These are phyloP conservation scores for Pissodes strobi DNA, from an alignment of 1,140 invertebrate genomes.

Conservation along the genomic window DNA sequence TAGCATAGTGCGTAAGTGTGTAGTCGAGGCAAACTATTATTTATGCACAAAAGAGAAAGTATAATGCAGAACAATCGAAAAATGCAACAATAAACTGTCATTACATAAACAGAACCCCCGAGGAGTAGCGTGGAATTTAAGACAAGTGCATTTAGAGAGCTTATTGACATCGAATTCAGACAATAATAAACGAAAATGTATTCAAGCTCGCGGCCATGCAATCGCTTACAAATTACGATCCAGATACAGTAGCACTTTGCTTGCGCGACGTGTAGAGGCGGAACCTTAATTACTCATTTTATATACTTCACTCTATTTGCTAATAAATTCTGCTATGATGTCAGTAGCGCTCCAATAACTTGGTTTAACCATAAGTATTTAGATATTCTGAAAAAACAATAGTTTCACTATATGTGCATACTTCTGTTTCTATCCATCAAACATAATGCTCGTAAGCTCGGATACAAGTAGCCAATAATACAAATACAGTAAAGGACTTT, in stretches of 20 bases:
- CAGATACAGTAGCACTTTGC: slow-evolving; percentile 53
- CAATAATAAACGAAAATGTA: slow-evolving; percentile 51
- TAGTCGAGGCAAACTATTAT: not conserved
- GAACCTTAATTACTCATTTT: slow-evolving; percentile 54
- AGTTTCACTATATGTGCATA: too few relatives aligned
- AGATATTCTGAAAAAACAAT: too few relatives aligned
- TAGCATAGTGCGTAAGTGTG: slow-evolving; percentile 4
- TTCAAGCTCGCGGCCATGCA: slow-evolving; percentile 51
- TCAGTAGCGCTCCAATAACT: not conserved
- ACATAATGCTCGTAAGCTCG: too few relatives aligned
- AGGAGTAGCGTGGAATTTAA: slow-evolving; percentile 9
- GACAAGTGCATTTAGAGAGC: slow-evolving; percentile 31
- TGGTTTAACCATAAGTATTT: too few relatives aligned
- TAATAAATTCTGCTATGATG: slow-evolving; percentile 49
- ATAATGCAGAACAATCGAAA: slow-evolving; percentile 12
- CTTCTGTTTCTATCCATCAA: too few relatives aligned
- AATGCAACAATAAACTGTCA: slow-evolving; percentile 29
- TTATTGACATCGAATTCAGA: slow-evolving; percentile 30
- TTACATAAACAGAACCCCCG: slow-evolving; percentile 16
- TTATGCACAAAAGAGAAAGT: slow-evolving; percentile 16
- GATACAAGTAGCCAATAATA: too few relatives aligned
- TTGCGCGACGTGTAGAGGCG: slow-evolving; percentile 50
- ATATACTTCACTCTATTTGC: slow-evolving; percentile 52
- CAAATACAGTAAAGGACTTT: too few relatives aligned
- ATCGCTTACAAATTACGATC: slow-evolving; percentile 55